Conservation (phyloP, 2,888 invertebrate species). For the Ecdyonurus torrentis region DNA sequence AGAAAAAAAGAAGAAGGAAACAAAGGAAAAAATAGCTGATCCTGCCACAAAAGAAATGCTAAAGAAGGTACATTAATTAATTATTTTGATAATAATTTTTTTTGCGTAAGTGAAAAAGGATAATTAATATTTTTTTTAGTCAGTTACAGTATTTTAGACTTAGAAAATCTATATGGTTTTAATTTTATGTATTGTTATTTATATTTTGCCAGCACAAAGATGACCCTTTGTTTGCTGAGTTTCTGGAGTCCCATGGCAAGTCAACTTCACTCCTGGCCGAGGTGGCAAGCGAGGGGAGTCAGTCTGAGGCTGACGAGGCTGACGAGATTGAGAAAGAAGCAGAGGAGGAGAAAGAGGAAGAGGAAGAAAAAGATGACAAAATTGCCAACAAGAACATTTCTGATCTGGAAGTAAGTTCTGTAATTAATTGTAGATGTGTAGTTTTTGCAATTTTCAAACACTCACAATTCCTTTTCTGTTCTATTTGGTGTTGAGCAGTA, state of each 20-base stretch:
- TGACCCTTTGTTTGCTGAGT: conserved; percentile 80
- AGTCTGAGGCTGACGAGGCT: conserved; percentile 22
- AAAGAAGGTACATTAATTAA: conserved; percentile 42
- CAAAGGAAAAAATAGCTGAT: conserved; percentile 23
- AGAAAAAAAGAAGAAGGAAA: conserved; percentile 19
- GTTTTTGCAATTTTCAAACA: no score
- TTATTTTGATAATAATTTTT: no score
- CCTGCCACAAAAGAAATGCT: conserved; percentile 40
- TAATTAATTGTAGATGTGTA: conserved; percentile 9
- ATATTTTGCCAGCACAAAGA: conserved; percentile 46
- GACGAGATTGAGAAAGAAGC: conserved; percentile 24
- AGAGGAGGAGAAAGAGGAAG: conserved; percentile 18
- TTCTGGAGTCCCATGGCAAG: conserved; percentile 65
- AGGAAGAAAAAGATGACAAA: conserved; percentile 18
- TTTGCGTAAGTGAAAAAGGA: no score
- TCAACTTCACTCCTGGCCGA: conserved; percentile 27
- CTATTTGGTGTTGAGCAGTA: no score
- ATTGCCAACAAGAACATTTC: conserved; percentile 53
- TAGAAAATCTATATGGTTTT: no score
- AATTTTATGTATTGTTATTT: no score
- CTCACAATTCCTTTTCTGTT: no score
- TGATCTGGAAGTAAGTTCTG: conserved; percentile 46
- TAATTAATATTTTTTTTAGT: no score
- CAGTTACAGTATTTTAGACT: no score
- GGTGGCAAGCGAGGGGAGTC: conserved; percentile 26